A percentile compares a stretch with the other conserved stretches of the same genome.
Evolutionary conservation across 2,888 invertebrate genomes (phyloP).

Genomic region (Bembecia ichneumoniformis): DNA sequence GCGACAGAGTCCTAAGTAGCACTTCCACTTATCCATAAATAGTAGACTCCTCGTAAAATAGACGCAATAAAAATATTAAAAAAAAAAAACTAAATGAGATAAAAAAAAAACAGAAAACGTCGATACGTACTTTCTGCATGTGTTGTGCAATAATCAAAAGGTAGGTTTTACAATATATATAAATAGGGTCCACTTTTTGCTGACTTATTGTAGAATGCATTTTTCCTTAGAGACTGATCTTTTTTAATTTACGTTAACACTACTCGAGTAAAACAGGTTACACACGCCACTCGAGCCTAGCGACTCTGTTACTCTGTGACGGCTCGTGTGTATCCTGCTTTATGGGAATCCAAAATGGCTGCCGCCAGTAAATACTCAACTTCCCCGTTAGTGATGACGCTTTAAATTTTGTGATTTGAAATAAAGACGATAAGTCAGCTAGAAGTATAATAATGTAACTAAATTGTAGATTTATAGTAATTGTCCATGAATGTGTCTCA

Average conservation of each 20-base stretch:
- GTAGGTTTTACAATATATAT: constrained; percentile 43
- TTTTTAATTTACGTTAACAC: background rate
- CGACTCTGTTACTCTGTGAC: too few relatives aligned
- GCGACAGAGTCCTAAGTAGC: constrained; percentile 34
- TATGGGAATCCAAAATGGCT: too few relatives aligned
- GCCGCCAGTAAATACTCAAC: background rate
- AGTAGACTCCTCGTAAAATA: constrained; percentile 32
- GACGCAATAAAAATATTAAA: constrained; percentile 15
- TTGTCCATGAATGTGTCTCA: constrained; percentile 70
- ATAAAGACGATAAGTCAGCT: constrained; percentile 44
- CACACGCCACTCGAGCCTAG: too few relatives aligned
- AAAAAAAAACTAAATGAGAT: background rate
- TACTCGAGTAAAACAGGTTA: background rate
- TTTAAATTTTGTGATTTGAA: constrained; percentile 19
- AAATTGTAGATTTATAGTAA: constrained; percentile 55
- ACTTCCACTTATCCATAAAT: constrained; percentile 16
- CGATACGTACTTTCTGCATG: constrained; percentile 64
- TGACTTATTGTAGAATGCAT: constrained; percentile 37
- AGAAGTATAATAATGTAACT: constrained; percentile 48
- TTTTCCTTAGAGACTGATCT: constrained; percentile 46
- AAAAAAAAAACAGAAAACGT: constrained; percentile 24
- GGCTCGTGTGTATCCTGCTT: too few relatives aligned
- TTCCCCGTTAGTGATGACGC: background rate
- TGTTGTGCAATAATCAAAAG: constrained; percentile 65
- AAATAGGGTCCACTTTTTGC: constrained; percentile 48